These are phyloP conservation scores for Acrocephalus scirpaceus DNA, from an alignment of 2,797 vertebrate species.

Conservation along the genomic window DNA sequence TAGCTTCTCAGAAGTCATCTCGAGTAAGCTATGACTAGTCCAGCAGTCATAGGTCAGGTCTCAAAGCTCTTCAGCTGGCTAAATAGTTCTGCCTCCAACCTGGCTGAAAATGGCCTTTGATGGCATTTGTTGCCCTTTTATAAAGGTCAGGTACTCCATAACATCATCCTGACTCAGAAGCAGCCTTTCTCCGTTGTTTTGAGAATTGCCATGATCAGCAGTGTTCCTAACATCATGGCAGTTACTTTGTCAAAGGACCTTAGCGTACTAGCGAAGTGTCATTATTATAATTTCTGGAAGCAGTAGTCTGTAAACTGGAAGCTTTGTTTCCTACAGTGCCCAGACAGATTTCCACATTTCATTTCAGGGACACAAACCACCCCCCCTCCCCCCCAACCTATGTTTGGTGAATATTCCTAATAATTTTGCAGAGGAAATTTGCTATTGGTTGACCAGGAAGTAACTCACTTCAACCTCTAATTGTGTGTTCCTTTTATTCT, in stretches of 20 bases:
- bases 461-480: accelerated
- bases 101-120: not conserved
- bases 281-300: not conserved
- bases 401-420: not conserved
- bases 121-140: not conserved
- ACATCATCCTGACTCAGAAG: not conserved
- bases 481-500: not conserved
- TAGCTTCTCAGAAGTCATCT: not conserved
- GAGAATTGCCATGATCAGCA: not conserved
- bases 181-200: not conserved
- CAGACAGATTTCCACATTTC: not conserved
- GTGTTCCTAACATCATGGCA: not conserved
- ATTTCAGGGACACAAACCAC: not conserved
- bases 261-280: not conserved
- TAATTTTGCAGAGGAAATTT: not conserved
- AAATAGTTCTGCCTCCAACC: not conserved
- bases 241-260: not conserved
- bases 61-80: not conserved
- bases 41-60: not conserved
- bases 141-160: not conserved
- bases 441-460: not conserved
- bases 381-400: too few relatives aligned
- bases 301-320: not conserved
- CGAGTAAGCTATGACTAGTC: not conserved
- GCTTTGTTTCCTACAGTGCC: not conserved